Percentiles rank a stretch among this genome's conserved stretches.
These are phyloP conservation scores for Karalla daura DNA, from an alignment of 2,797 vertebrate species.

Conservation along the genomic window DNA sequence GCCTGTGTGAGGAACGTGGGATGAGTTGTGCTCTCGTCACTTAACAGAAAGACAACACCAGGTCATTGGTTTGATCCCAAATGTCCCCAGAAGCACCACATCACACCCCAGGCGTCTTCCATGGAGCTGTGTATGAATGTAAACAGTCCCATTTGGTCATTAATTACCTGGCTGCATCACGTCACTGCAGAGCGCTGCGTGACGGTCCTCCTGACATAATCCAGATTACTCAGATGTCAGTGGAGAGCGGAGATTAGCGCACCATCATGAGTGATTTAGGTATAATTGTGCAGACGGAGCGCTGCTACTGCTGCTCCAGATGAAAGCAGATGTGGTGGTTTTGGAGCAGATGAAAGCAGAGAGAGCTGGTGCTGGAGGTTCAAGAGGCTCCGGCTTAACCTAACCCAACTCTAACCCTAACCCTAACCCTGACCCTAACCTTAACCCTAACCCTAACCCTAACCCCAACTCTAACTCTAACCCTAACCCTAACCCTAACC, in stretches of 20 bases:
- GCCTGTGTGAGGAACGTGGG: constrained; percentile 2
- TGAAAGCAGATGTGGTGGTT: constrained; percentile 25
- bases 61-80: not conserved
- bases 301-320: constrained; percentile 20
- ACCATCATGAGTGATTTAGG: constrained; percentile 66
- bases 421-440: too few relatives aligned
- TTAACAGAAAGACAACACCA: constrained; percentile 1
- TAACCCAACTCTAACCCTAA: too few relatives aligned
- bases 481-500: too few relatives aligned
- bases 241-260: constrained; percentile 65
- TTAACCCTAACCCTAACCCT: too few relatives aligned
- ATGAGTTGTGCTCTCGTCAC: not conserved
- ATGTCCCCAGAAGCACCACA: not conserved
- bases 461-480: too few relatives aligned
- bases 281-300: constrained; percentile 57
- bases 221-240: constrained; percentile 72
- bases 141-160: constrained; percentile 14
- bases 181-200: constrained; percentile 43
- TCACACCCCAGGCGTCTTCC: too few relatives aligned
- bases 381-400: not conserved
- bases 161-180: constrained; percentile 58
- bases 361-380: not conserved
- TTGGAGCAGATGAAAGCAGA: not conserved
- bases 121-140: too few relatives aligned
- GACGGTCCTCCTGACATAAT: constrained; percentile 69